Percentiles rank a stretch among this genome's conserved stretches.
Evolutionary conservation across 2,888 invertebrate genomes (phyloP).

Genomic region (Galeopsomyia nigrocyanea): DNA sequence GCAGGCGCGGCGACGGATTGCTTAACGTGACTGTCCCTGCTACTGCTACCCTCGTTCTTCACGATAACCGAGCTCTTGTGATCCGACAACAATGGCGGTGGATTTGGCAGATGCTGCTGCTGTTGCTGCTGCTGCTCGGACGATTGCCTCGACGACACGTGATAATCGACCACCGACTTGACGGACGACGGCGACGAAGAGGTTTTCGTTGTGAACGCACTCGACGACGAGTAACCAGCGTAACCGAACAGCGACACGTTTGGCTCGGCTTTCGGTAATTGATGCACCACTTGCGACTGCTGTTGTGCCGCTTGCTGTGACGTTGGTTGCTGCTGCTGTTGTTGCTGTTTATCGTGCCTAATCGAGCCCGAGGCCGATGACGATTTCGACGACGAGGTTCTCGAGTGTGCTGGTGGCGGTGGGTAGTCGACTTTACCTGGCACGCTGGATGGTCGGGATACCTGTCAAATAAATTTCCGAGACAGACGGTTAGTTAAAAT

Average conservation of each 20-base stretch:
- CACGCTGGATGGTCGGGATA: slow-evolving; percentile 64
- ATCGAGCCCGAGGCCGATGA: slow-evolving; percentile 60
- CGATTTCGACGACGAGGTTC: slow-evolving; percentile 60
- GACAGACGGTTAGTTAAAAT: not conserved
- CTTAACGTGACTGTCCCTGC: slow-evolving; percentile 67
- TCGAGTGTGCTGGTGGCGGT: slow-evolving; percentile 70
- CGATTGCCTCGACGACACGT: slow-evolving; percentile 63
- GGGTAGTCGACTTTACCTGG: slow-evolving; percentile 66
- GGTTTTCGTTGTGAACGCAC: slow-evolving; percentile 70
- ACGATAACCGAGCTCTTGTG: slow-evolving; percentile 84
- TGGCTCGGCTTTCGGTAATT: slow-evolving; percentile 76
- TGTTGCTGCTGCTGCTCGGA: no score
- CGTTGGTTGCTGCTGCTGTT: slow-evolving; percentile 47
- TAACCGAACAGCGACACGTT: slow-evolving; percentile 79
- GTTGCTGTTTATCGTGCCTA: slow-evolving; percentile 60
- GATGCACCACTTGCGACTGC: slow-evolving; percentile 50
- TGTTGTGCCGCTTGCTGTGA: slow-evolving; percentile 10
- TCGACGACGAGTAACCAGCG: slow-evolving; percentile 72
- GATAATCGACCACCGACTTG: slow-evolving; percentile 15
- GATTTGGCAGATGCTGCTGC: slow-evolving; percentile 71
- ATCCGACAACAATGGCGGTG: slow-evolving; percentile 79
- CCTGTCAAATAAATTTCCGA: slow-evolving; percentile 52
- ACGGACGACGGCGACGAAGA: slow-evolving; percentile 45
- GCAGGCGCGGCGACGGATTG: slow-evolving; percentile 69
- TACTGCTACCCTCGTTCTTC: slow-evolving; percentile 75